These are phyloP conservation scores for Automeris io DNA, from an alignment of 2,888 invertebrate genomes.

Conservation along the genomic window DNA sequence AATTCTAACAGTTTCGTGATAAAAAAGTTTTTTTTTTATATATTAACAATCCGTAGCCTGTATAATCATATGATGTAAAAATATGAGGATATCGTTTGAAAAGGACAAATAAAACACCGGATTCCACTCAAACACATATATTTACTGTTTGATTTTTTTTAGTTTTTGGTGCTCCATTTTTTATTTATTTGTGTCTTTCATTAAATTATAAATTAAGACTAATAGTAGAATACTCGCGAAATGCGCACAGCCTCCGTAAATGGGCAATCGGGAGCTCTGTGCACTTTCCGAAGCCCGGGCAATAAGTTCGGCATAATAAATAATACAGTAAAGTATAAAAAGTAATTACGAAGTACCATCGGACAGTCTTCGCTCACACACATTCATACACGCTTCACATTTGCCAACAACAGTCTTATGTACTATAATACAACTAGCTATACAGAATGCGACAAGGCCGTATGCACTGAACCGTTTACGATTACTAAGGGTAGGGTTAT, in stretches of 20 bases:
- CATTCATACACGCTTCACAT: slow-evolving; percentile 60
- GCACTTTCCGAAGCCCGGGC: slow-evolving; percentile 61
- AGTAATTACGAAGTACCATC: slow-evolving; percentile 67
- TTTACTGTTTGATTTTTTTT: slow-evolving; percentile 67
- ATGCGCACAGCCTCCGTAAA: slow-evolving; percentile 58
- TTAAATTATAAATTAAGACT: slow-evolving; percentile 74
- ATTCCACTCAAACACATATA: slow-evolving; percentile 69
- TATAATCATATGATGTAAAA: too few species aligned
- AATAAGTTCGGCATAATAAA: slow-evolving; percentile 75
- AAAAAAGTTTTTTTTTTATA: too few species aligned
- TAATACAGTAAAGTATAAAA: slow-evolving; percentile 71
- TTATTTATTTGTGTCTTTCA: slow-evolving; percentile 57
- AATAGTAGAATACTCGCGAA: slow-evolving; percentile 59
- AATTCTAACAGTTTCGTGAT: too few species aligned
- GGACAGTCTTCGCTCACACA: slow-evolving; percentile 63
- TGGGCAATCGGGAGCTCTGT: slow-evolving; percentile 67
- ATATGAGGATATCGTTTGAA: slow-evolving; percentile 6
- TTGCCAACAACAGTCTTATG: slow-evolving; percentile 65
- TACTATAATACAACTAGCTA: slow-evolving; percentile 72
- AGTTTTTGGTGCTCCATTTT: slow-evolving; percentile 75
- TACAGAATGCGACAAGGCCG: slow-evolving; percentile 64
- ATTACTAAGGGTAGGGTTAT: slow-evolving; percentile 36
- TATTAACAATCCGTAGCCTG: too few species aligned
- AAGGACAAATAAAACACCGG: slow-evolving; percentile 41
- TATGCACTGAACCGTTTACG: slow-evolving; percentile 59